Conservation (phyloP, 2,888 invertebrate genomes). For the Dione juno region DNA sequence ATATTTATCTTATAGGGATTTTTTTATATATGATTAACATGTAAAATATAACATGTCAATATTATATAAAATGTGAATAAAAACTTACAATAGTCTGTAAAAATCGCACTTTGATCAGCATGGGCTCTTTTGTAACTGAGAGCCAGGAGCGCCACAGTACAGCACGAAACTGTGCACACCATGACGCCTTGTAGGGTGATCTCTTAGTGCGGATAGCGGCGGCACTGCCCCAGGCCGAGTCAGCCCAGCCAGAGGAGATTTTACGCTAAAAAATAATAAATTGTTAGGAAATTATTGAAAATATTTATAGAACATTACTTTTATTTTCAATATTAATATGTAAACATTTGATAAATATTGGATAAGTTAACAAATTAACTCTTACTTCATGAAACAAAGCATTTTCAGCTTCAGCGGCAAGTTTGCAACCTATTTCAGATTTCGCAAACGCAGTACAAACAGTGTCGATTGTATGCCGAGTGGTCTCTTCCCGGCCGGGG, state of each 20-base stretch:
- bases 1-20: too few species aligned
- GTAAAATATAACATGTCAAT: too few species aligned
- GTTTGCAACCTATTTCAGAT: constrained; percentile 85
- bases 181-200: constrained; percentile 91
- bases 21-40: too few species aligned
- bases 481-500: constrained; percentile 91
- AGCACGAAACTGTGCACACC: constrained; percentile 94
- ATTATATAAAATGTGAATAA: not conserved
- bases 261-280: constrained; percentile 59
- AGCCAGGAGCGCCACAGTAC: constrained; percentile 96
- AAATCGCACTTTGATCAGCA: constrained; percentile 93
- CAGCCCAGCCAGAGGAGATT: constrained; percentile 68
- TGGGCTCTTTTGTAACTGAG: constrained; percentile 94
- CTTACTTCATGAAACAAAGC: constrained; percentile 69
- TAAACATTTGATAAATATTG: too few species aligned
- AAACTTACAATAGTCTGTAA: constrained; percentile 93
- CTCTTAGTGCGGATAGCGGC: constrained; percentile 65
- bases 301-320: not conserved
- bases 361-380: not conserved
- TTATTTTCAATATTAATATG: too few species aligned
- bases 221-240: constrained; percentile 69
- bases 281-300: not conserved
- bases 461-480: constrained; percentile 89
- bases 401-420: constrained; percentile 84
- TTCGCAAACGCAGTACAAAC: constrained; percentile 90